phyloP scores from a whole-genome alignment of 2,113 vertebrate species.

The Columbina picui region DNA sequence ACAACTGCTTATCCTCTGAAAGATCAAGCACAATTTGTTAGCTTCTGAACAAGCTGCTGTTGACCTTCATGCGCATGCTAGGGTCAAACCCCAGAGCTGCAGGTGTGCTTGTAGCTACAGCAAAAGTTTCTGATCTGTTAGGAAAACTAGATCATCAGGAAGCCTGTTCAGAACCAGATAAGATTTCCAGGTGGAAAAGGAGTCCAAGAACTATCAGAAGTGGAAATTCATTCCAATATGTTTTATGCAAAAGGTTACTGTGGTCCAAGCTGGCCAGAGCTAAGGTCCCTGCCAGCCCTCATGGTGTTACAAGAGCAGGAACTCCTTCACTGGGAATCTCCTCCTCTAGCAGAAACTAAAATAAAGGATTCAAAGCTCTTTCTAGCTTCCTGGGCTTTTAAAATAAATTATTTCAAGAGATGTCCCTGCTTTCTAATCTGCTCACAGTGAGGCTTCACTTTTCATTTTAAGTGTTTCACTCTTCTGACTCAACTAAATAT shows the following conservation, averaged over 20 bases:
- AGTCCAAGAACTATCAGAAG: not conserved
- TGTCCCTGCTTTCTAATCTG: not conserved
- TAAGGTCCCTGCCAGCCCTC: not conserved
- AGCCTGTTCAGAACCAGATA: accelerated
- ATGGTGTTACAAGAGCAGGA: not conserved
- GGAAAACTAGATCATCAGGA: not conserved
- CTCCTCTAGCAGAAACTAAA: not conserved
- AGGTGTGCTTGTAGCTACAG: not conserved
- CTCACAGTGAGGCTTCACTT: not conserved
- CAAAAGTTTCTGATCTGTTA: not conserved
- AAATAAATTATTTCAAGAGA: not conserved
- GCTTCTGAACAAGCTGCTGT: not conserved
- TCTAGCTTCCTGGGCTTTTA: not conserved
- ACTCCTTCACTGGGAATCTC: not conserved
- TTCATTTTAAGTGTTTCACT: not conserved
- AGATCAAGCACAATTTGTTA: not conserved
- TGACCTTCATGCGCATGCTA: accelerated
- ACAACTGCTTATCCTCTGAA: not conserved
- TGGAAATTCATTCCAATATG: not conserved
- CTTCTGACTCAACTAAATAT: not conserved
- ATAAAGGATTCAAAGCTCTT: not conserved
- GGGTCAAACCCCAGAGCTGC: not conserved
- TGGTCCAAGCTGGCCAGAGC: not conserved
- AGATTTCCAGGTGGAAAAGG: not conserved
- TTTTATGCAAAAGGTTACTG: not conserved